Percentiles rank a stretch among this genome's conserved stretches.
These are phyloP conservation scores for Phymorhynchus buccinoides DNA, from an alignment of 1,140 invertebrate genomes.

Conservation along the genomic window DNA sequence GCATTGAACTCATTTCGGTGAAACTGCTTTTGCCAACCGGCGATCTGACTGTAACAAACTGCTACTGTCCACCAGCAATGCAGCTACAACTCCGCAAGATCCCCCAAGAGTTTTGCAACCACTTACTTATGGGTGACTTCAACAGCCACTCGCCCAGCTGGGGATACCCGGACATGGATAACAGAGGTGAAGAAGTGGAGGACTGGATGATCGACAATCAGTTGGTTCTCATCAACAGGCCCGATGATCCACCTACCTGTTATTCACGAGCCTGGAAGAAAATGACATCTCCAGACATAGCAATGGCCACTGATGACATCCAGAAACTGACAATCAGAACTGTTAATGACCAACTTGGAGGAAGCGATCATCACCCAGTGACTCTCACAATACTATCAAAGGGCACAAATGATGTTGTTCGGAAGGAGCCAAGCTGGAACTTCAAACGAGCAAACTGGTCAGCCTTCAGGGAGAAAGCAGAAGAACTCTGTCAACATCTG, in stretches of 20 bases:
- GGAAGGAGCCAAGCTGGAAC: slow-evolving; percentile 24
- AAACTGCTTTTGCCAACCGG: slow-evolving; percentile 12
- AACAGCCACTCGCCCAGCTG: slow-evolving; percentile 45
- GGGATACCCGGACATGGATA: slow-evolving; percentile 41
- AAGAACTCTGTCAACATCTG: slow-evolving; percentile 14
- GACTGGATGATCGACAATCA: neutral
- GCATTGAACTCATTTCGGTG: slow-evolving; percentile 17
- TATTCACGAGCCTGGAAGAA: slow-evolving; percentile 39
- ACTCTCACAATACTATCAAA: neutral
- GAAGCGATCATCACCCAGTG: neutral
- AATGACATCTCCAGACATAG: slow-evolving; percentile 34
- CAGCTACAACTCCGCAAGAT: slow-evolving; percentile 20
- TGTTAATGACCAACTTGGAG: neutral
- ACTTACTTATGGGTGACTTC: neutral
- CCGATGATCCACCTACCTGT: neutral
- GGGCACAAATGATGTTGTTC: neutral
- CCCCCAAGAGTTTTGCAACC: neutral
- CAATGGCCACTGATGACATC: slow-evolving; percentile 29
- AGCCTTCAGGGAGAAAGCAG: neutral
- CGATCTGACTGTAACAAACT: slow-evolving; percentile 34
- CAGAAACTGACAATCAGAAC: neutral
- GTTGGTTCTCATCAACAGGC: neutral
- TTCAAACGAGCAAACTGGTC: slow-evolving; percentile 10
- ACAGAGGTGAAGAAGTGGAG: neutral
- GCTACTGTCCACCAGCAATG: slow-evolving; percentile 33